These are phyloP conservation scores for Vulpes vulpes DNA, from an alignment of 2,113 vertebrate genomes.

Conservation along the genomic window DNA sequence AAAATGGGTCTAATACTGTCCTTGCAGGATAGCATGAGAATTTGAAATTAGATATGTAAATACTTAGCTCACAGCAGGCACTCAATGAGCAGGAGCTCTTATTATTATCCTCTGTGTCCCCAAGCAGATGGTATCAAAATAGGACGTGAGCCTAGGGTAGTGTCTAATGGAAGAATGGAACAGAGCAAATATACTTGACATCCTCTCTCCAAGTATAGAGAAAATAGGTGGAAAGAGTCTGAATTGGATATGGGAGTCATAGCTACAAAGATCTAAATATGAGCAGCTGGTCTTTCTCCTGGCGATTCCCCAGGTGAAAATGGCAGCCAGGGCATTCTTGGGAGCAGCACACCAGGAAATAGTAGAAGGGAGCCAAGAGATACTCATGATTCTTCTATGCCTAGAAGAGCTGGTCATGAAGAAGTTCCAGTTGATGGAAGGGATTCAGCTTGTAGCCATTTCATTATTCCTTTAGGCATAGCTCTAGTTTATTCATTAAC, in stretches of 20 bases:
- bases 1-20: slow-evolving; percentile 67
- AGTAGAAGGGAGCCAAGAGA: slow-evolving; percentile 35
- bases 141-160: slow-evolving; percentile 58
- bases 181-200: neutral
- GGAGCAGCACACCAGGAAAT: slow-evolving; percentile 42
- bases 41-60: slow-evolving; percentile 73
- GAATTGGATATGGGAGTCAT: slow-evolving; percentile 40
- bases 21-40: slow-evolving; percentile 48
- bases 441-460: neutral
- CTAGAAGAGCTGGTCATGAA: slow-evolving; percentile 61
- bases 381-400: slow-evolving; percentile 52
- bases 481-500: neutral
- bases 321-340: slow-evolving; percentile 74
- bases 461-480: slow-evolving; percentile 9
- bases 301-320: slow-evolving; percentile 71
- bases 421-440: slow-evolving; percentile 26
- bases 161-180: slow-evolving; percentile 57
- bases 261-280: slow-evolving; percentile 53
- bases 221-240: slow-evolving; percentile 49
- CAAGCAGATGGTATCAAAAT: slow-evolving; percentile 72
- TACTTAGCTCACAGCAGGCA: slow-evolving; percentile 73
- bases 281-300: slow-evolving; percentile 70
- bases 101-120: slow-evolving; percentile 59
- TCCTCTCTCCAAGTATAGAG: slow-evolving; percentile 39
- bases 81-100: slow-evolving; percentile 70